Evolutionary conservation across 2,888 invertebrate genomes (phyloP), one percentile per base, ranked within the genome.

Genomic region (Microctonus brassicae): DNA sequence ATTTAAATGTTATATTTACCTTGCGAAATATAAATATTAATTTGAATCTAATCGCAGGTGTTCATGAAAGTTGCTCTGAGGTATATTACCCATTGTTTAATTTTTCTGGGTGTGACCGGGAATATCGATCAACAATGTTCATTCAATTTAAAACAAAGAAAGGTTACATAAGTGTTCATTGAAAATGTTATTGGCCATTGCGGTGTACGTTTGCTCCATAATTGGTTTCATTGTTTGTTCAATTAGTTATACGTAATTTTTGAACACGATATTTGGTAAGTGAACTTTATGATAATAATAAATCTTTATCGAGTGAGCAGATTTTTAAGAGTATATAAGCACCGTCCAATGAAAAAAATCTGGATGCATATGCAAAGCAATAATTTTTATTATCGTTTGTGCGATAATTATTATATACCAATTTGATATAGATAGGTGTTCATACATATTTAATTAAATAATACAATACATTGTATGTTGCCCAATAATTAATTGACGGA

Each of bases 121-220:
- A 70, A 33, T 11, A 11, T 64, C 17, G 17, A 20, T 20, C 53
- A 69, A 69, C 53, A 65, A 69, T 55, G 58, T 61, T 34, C 33
- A 22, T 47, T 52, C n/a, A 20, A 10, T 47, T 39, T 20, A 33
- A 47, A 65, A 17, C 47, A 17, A 7, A 47, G 7, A 20, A 73
- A 42, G 61, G 58, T 65, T 55, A 47, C 66, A 20, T 61, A n/a
- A n/a, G 65, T 73, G 69, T 70, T 70, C 62, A 73, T 60, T 60
- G 36, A 5, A 20, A 60, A 34, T 60, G 22, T 26, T 24, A 26
- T 22, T 55, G 13, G 11, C 24, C 26, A 55, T 26, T 24, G 24
- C 13, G 55, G 13, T 55, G 6, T 47, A 47, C 20, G 26, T 55
- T 24, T 24, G 13, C 55, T 26, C 6, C 55, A 55, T 55, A 13